phyloP scores from a whole-genome alignment of 1,140 invertebrate genomes.

The Planococcus citri region DNA sequence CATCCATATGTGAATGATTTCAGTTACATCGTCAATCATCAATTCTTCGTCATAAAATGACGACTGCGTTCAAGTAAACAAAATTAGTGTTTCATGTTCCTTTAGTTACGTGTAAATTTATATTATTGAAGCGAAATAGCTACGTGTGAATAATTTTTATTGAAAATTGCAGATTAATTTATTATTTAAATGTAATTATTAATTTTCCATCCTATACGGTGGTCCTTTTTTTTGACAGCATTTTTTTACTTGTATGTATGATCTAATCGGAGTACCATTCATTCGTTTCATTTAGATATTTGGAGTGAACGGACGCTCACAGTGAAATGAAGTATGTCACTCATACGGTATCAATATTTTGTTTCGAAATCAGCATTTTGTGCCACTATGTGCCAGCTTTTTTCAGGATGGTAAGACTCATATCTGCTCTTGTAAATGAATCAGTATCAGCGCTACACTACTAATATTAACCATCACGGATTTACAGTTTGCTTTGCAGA shows the following conservation, averaged over 20 bases:
- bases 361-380: slow-evolving; percentile 9
- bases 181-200: no score
- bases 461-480: neutral
- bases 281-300: neutral
- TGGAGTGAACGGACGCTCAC: neutral
- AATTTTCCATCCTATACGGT: no score
- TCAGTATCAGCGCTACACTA: neutral
- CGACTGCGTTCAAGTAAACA: neutral
- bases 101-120: neutral
- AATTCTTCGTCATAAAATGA: neutral
- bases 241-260: no score
- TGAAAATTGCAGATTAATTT: no score
- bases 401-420: slow-evolving; percentile 8
- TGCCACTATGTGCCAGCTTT: neutral
- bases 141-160: no score
- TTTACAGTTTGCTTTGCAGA: slow-evolving; percentile 7
- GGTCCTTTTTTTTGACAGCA: no score
- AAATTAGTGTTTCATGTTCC: no score
- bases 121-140: neutral
- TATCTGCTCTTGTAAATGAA: neutral
- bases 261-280: no score
- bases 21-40: no score
- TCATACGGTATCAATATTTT: neutral
- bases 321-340: slow-evolving; percentile 15
- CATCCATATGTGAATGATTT: no score